A percentile compares a stretch with the other conserved stretches of the same genome.
These are phyloP conservation scores for Misgurnus mizolepis DNA, from an alignment of 2,113 vertebrate genomes.

Conservation along the genomic window DNA sequence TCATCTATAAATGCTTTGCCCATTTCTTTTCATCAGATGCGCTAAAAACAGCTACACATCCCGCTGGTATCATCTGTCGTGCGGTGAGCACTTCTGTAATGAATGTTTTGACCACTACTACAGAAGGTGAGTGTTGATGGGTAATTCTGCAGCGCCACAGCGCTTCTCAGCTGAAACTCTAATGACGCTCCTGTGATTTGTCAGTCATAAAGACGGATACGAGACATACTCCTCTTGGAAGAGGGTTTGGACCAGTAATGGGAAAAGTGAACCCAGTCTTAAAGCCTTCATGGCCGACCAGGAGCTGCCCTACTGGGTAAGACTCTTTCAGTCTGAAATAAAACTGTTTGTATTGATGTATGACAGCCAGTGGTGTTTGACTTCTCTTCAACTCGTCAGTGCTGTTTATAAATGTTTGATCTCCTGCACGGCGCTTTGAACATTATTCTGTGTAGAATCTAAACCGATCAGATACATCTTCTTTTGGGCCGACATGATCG, in stretches of 20 bases:
- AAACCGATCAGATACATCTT: too few species aligned
- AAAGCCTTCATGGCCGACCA: slow-evolving; percentile 99
- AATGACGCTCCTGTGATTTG: slow-evolving; percentile 5
- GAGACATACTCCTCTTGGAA: slow-evolving; percentile 92
- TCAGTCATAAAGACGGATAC: slow-evolving; percentile 97
- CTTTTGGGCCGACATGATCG: too few species aligned
- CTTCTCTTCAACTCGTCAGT: too few species aligned
- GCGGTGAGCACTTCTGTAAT: slow-evolving; percentile 98
- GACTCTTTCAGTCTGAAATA: slow-evolving; percentile 12
- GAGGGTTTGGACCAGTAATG: slow-evolving; percentile 95
- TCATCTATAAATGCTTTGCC: neutral
- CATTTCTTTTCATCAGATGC: slow-evolving; percentile 76
- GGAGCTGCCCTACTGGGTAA: slow-evolving; percentile 95
- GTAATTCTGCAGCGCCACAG: neutral
- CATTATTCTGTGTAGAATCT: too few species aligned
- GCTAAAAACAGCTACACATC: slow-evolving; percentile 98
- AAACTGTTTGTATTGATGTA: too few species aligned
- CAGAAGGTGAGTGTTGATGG: slow-evolving; percentile 81
- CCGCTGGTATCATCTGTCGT: slow-evolving; percentile 97
- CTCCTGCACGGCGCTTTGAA: too few species aligned
- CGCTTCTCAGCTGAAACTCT: neutral
- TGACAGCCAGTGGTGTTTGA: too few species aligned
- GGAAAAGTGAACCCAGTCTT: slow-evolving; percentile 95
- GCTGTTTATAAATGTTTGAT: too few species aligned
- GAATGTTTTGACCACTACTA: slow-evolving; percentile 99